Percentiles rank a stretch among this genome's conserved stretches.
These are phyloP conservation scores for Xenopus laevis DNA, from an alignment of 2,113 vertebrate genomes.

Conservation along the genomic window DNA sequence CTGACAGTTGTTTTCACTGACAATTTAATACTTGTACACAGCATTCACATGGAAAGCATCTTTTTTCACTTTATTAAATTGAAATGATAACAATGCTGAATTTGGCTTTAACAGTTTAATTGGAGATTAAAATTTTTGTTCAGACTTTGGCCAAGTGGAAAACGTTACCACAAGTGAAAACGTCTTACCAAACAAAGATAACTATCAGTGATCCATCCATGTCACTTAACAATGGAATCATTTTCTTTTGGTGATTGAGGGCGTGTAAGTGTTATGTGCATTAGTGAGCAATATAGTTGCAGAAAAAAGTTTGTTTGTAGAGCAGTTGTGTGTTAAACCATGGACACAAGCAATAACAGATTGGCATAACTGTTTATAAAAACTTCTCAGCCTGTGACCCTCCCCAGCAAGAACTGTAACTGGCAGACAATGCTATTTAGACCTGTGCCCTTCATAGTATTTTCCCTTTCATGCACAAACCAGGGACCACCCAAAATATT, in stretches of 20 bases:
- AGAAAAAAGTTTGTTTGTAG: neutral
- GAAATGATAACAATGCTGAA: too few species aligned
- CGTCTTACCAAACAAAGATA: neutral
- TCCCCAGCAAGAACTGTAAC: neutral
- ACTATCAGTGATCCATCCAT: too few species aligned
- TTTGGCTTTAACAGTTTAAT: too few species aligned
- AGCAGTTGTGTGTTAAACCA: neutral
- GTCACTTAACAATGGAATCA: too few species aligned
- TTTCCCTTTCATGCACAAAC: slow-evolving; percentile 2
- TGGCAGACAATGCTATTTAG: slow-evolving; percentile 2
- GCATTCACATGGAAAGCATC: neutral
- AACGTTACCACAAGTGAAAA: neutral
- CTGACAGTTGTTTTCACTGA: too few species aligned
- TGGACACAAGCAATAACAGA: neutral
- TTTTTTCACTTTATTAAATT: neutral
- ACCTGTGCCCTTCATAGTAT: neutral
- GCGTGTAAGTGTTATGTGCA: neutral
- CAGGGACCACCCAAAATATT: slow-evolving; percentile 5
- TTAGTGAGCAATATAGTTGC: neutral
- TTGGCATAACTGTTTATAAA: neutral
- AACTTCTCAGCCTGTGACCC: neutral
- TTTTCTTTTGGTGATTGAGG: neutral
- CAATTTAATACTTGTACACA: neutral
- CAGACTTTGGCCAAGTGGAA: neutral
- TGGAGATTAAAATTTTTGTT: too few species aligned